These are phyloP conservation scores for Brachyistius frenatus DNA, from an alignment of 2,113 vertebrate species.

Conservation along the genomic window DNA sequence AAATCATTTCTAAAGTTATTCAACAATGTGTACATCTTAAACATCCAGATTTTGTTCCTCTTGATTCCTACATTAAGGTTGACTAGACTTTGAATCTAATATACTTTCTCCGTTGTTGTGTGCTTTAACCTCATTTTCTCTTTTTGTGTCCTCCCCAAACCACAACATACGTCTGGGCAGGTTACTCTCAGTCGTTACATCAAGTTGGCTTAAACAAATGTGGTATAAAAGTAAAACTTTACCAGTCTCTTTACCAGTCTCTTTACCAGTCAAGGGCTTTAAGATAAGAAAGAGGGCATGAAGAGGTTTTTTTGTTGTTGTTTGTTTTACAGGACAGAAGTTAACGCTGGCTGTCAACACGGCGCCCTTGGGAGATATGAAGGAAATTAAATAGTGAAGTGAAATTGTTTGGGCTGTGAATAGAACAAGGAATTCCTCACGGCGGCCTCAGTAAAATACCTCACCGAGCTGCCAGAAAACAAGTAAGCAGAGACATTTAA, in stretches of 20 bases:
- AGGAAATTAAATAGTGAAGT: no score
- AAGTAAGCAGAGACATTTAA: no score
- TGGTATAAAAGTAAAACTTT: background rate
- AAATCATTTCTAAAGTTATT: no score
- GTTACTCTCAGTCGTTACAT: background rate
- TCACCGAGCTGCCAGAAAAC: no score
- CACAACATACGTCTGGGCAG: background rate
- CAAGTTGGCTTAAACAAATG: slow-evolving; percentile 15
- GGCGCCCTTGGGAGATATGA: background rate
- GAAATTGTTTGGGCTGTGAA: no score
- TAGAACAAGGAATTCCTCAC: background rate
- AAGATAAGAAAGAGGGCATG: slow-evolving; percentile 21
- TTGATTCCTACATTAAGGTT: no score
- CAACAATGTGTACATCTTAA: no score
- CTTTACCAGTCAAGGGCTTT: slow-evolving; percentile 15
- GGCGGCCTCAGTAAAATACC: background rate
- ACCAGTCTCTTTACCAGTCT: no score
- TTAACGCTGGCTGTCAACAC: slow-evolving; percentile 1
- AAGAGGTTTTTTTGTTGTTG: no score
- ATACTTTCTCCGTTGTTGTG: background rate
- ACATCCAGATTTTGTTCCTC: no score
- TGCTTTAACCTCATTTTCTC: background rate
- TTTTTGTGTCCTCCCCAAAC: background rate
- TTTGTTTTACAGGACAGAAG: slow-evolving; percentile 23
- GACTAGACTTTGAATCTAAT: background rate